Evolutionary conservation across 1,140 invertebrate genomes (phyloP).

Genomic region (Solenopsis fugax): DNA sequence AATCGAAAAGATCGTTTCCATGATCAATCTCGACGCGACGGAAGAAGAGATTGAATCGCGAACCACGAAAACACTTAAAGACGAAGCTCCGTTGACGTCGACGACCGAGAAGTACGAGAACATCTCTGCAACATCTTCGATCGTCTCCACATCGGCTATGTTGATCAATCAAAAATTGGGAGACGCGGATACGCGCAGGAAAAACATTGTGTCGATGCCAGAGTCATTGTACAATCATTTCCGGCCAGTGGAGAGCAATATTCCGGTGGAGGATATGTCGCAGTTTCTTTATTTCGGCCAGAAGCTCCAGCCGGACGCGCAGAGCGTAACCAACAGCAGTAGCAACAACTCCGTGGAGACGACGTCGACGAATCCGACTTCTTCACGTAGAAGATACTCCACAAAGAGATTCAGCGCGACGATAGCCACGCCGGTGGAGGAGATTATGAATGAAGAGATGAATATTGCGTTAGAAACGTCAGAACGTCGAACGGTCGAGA

Average conservation of each 20-base stretch:
- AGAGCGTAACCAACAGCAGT: conserved; percentile 68
- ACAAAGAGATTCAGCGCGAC: conserved; percentile 77
- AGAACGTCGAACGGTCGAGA: conserved; percentile 79
- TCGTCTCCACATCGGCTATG: background rate
- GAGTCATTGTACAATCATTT: conserved; percentile 89
- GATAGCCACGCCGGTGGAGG: conserved; percentile 71
- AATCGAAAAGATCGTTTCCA: background rate
- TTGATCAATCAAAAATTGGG: conserved; percentile 55
- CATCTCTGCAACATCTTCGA: background rate
- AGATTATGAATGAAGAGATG: conserved; percentile 81
- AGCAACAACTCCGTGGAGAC: conserved; percentile 69
- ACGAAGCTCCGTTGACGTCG: conserved; percentile 27
- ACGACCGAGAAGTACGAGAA: conserved; percentile 45
- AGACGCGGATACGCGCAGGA: conserved; percentile 77
- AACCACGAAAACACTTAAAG: background rate
- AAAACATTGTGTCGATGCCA: conserved; percentile 86
- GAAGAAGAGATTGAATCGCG: background rate
- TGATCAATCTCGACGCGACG: conserved; percentile 11
- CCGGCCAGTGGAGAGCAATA: conserved; percentile 88
- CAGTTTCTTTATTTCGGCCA: conserved; percentile 91
- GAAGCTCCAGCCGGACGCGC: conserved; percentile 86
- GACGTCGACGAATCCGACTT: conserved; percentile 73
- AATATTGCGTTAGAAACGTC: conserved; percentile 79
- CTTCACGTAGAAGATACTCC: conserved; percentile 79
- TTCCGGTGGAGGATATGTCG: conserved; percentile 89